Conservation (phyloP, 2,113 vertebrate species). For the Neopipo cinnamomea region DNA sequence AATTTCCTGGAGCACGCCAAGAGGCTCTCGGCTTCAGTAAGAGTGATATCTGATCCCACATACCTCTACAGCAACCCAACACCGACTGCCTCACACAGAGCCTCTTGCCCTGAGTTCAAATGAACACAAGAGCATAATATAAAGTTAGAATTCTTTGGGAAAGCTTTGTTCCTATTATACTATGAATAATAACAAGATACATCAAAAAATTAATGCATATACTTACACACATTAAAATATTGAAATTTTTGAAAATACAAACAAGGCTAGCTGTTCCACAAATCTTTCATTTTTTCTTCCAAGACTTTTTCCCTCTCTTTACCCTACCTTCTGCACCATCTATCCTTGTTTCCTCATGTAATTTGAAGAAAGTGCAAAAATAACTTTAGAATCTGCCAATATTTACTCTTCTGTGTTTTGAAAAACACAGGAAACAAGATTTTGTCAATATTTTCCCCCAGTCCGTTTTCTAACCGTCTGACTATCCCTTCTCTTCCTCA, state of each 20-base stretch:
- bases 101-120: neutral
- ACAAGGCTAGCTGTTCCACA: neutral
- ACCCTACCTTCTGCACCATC: neutral
- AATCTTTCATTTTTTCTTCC: neutral
- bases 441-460: accelerated
- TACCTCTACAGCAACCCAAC: neutral
- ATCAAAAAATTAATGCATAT: neutral
- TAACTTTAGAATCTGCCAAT: neutral
- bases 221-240: neutral
- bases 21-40: neutral
- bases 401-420: neutral
- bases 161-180: neutral
- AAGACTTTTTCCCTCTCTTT: accelerated
- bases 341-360: neutral
- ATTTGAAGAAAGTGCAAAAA: neutral
- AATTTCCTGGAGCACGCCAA: neutral
- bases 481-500: neutral
- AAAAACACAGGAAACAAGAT: neutral
- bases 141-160: neutral
- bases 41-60: accelerated
- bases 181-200: neutral
- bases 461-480: neutral
- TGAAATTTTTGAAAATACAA: neutral
- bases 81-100: accelerated
- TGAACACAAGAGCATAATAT: neutral